Evolutionary conservation across 2,888 invertebrate species (phyloP).

Genomic region (Epirrita christyi): DNA sequence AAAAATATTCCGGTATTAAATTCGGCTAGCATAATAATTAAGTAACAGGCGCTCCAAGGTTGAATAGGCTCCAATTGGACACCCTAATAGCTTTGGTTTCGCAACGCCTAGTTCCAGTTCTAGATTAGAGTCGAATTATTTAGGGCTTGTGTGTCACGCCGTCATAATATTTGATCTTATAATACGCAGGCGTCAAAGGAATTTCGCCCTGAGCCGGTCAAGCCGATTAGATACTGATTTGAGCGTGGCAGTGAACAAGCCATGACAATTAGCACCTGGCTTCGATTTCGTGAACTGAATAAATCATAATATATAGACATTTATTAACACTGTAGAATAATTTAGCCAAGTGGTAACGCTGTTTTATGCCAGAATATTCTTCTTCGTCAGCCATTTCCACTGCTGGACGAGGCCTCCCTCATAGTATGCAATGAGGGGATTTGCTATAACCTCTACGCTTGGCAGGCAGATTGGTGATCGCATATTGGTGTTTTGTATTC

Average conservation of each 20-base stretch:
- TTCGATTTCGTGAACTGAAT: conserved; percentile 20
- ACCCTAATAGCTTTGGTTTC: conserved; percentile 73
- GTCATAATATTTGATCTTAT: conserved; percentile 66
- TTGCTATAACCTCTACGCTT: too few relatives aligned
- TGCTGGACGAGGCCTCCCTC: too few relatives aligned
- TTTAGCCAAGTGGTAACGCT: neutral
- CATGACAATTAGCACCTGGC: conserved; percentile 34
- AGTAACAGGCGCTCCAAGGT: conserved; percentile 82
- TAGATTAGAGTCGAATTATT: conserved; percentile 74
- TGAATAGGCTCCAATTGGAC: conserved; percentile 63
- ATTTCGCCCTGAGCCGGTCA: conserved; percentile 55
- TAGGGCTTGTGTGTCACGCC: conserved; percentile 69
- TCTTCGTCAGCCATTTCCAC: too few relatives aligned
- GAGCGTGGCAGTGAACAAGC: conserved; percentile 28
- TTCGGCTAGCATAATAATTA: conserved; percentile 83
- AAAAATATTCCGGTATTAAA: conserved; percentile 67
- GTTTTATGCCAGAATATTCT: neutral
- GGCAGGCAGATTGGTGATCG: too few relatives aligned
- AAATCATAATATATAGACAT: conserved; percentile 1
- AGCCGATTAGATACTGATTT: conserved; percentile 27
- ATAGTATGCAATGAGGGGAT: too few relatives aligned
- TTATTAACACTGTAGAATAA: conserved; percentile 3
- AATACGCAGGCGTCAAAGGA: conserved; percentile 54
- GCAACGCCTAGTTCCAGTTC: conserved; percentile 69
- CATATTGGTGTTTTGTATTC: too few relatives aligned